phyloP scores from a whole-genome alignment of 2,888 invertebrate species.

The Tachina grossa region DNA sequence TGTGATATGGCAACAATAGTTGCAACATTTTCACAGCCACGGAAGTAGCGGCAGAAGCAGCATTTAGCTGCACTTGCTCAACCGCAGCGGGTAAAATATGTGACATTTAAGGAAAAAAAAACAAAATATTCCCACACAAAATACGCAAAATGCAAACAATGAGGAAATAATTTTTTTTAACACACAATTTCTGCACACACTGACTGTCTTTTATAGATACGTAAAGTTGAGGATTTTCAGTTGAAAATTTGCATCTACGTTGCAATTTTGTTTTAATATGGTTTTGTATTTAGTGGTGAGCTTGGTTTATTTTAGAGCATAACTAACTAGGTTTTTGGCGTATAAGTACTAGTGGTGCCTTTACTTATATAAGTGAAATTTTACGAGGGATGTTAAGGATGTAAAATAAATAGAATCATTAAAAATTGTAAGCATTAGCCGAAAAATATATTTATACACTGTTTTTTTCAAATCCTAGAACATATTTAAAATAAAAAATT shows the following conservation, averaged over 20 bases:
- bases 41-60: background rate
- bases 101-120: slow-evolving; percentile 14
- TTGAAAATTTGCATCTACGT: slow-evolving; percentile 13
- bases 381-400: background rate
- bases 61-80: slow-evolving; percentile 27
- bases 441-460: no score
- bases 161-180: slow-evolving; percentile 4
- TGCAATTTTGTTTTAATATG: background rate
- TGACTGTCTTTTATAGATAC: background rate
- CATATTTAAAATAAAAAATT: no score
- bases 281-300: slow-evolving; percentile 27
- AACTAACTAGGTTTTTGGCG: background rate
- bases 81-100: slow-evolving; percentile 25
- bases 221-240: slow-evolving; percentile 7
- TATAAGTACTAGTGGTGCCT: background rate
- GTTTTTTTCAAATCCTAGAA: no score
- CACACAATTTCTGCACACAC: background rate
- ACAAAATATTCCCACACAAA: background rate
- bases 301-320: slow-evolving; percentile 43
- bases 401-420: no score
- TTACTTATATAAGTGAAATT: background rate
- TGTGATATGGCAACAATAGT: slow-evolving; percentile 26
- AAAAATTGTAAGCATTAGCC: no score
- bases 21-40: background rate
- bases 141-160: slow-evolving; percentile 14